These are phyloP conservation scores for Anastrepha obliqua DNA, from an alignment of 1,140 invertebrate genomes.

Conservation along the genomic window DNA sequence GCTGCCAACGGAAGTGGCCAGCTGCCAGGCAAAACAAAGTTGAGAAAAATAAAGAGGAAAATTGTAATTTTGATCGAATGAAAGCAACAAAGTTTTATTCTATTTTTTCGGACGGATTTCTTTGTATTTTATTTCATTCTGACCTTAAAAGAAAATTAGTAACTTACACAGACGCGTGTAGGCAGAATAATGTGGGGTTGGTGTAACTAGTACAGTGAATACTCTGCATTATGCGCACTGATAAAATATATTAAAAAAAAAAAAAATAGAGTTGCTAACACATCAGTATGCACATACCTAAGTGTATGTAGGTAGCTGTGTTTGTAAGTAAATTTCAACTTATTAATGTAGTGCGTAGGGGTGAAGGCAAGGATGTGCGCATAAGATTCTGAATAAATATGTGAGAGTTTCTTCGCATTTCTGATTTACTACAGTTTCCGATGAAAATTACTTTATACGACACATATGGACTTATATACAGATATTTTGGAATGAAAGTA, in stretches of 20 bases:
- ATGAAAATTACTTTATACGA: conserved; percentile 48
- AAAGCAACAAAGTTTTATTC: conserved; percentile 25
- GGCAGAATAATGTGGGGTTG: neutral
- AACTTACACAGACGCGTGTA: neutral
- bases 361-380: conserved; percentile 24
- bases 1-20: conserved; percentile 48
- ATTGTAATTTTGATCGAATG: conserved; percentile 57
- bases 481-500: neutral
- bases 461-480: neutral
- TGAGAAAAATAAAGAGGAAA: conserved; percentile 50
- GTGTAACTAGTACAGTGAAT: no score
- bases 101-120: conserved; percentile 21
- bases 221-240: no score
- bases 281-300: no score
- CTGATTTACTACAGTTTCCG: conserved; percentile 54
- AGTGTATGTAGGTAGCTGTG: neutral
- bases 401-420: conserved; percentile 26
- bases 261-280: no score
- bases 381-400: neutral
- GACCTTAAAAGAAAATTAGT: conserved; percentile 57
- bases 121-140: conserved; percentile 53
- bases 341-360: neutral
- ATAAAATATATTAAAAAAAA: neutral
- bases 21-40: conserved; percentile 51
- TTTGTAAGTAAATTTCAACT: conserved; percentile 45